A percentile compares a stretch with the other conserved stretches of the same genome.
Conservation (phyloP, 2,113 vertebrate species). For the Colinus virginianus region DNA sequence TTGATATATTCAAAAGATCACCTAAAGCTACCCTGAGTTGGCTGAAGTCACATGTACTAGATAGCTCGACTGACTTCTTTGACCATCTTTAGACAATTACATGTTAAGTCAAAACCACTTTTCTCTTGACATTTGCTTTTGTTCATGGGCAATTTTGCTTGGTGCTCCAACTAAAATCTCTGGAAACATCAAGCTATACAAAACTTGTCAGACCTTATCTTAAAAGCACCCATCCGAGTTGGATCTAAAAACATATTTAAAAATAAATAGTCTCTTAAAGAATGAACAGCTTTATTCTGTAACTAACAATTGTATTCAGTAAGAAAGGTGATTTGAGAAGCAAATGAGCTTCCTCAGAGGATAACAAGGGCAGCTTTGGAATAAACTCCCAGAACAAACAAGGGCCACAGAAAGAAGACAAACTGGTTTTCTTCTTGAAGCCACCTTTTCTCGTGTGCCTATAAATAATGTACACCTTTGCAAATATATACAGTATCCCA, state of each 20-base stretch:
- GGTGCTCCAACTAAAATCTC: neutral
- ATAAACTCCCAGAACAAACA: neutral
- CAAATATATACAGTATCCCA: neutral
- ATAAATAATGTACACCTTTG: neutral
- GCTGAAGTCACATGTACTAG: neutral
- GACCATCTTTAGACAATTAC: neutral
- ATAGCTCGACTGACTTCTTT: neutral
- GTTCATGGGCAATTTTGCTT: accelerated
- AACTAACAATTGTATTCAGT: neutral
- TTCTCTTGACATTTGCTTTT: neutral
- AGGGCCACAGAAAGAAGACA: neutral
- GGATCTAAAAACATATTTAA: neutral
- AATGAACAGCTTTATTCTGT: neutral
- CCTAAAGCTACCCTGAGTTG: neutral
- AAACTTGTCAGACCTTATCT: neutral
- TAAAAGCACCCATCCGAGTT: neutral
- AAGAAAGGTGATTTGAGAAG: neutral
- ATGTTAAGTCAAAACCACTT: neutral
- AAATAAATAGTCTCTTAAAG: neutral
- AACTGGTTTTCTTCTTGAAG: neutral
- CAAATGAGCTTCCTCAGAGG: neutral
- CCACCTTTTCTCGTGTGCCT: neutral
- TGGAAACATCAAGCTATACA: neutral
- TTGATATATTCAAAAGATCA: neutral
- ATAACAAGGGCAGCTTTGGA: neutral